Evolutionary conservation across 2,113 vertebrate species (phyloP), one percentile per base, ranked within the genome.

Genomic region (Laterallus jamaicensis): DNA sequence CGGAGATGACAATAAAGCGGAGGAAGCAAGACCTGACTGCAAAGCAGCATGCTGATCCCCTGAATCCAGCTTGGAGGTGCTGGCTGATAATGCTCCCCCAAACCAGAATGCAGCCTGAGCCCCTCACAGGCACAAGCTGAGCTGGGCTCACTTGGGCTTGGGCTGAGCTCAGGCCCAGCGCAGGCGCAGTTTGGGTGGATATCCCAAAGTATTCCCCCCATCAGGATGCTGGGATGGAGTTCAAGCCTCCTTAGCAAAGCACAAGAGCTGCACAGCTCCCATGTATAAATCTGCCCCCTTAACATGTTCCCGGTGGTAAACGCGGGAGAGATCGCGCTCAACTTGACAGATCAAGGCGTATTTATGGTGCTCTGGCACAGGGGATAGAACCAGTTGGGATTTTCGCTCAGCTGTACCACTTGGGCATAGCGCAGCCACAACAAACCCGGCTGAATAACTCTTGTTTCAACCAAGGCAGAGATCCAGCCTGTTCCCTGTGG

Each of bases 11-110:
- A 96, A 96, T 95, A 92, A 95, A 93, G 94, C 39, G 1, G 91
- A 95, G 95, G 93, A 96, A 96, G 93, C 94, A 84, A 95, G 95
- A 89, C 88, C 95, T 96, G 95, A 92, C 93, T 95, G 95, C 94
- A 95, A 95, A 95, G 93, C 95, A 96, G 95, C 89, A 96, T 93
- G 93, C 42, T 86, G 66, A 22, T 47, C 47, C 59, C 59, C 64
- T 0, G 1, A 86, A 89, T 67, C 69, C 74, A n/a, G 92, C 87
- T 66, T 3, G 0, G 52, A 83, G 73, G 58, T 58, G 39, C 81
- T 44, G 73, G n/a, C 11, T 58, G 91, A 71, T 1, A 21, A 82
- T 25, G 62, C 16, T 81, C 54, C 84, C 84, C 74, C 66, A 91
- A 88, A 86, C 7, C 80, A 86, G 66, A 77, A 13, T 1, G 11